A percentile compares a stretch with the other conserved stretches of the same genome.
Evolutionary conservation across 2,113 vertebrate genomes (phyloP).

Genomic region (Otocyon megalotis): DNA sequence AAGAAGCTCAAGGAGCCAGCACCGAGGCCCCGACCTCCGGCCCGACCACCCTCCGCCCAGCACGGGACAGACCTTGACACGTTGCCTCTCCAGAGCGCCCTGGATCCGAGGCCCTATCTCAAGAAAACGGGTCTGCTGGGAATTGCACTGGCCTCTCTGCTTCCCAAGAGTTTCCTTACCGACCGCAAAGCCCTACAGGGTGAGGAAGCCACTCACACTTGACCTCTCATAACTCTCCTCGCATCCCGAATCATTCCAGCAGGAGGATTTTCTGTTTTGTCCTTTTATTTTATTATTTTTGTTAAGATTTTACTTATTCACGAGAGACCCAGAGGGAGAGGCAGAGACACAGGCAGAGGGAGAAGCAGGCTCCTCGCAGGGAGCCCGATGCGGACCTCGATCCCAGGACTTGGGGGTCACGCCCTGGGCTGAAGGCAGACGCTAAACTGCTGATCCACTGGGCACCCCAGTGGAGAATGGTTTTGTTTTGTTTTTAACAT

Average conservation of each 20-base stretch:
- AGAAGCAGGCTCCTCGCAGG: too few relatives aligned
- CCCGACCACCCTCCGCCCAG: background rate
- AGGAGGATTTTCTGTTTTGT: background rate
- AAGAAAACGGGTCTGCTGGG: background rate
- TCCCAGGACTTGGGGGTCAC: too few relatives aligned
- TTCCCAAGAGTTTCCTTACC: background rate
- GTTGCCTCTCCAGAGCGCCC: background rate
- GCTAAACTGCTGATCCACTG: too few relatives aligned
- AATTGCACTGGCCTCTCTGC: background rate
- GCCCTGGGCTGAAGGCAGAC: too few relatives aligned
- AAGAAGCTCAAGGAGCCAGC: background rate
- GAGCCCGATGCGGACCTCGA: too few relatives aligned
- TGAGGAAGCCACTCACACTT: background rate
- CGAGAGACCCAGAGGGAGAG: too few relatives aligned
- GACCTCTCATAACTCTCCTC: background rate
- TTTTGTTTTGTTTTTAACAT: background rate
- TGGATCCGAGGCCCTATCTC: background rate
- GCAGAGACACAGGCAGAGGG: too few relatives aligned
- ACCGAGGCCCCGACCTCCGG: background rate
- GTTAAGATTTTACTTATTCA: too few relatives aligned
- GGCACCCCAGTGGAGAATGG: background rate
- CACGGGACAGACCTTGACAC: background rate
- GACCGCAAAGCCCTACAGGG: background rate
- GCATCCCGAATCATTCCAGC: background rate
- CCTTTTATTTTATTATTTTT: background rate